Evolutionary conservation across 2,113 vertebrate genomes (phyloP).

Genomic region (Sula dactylatra): DNA sequence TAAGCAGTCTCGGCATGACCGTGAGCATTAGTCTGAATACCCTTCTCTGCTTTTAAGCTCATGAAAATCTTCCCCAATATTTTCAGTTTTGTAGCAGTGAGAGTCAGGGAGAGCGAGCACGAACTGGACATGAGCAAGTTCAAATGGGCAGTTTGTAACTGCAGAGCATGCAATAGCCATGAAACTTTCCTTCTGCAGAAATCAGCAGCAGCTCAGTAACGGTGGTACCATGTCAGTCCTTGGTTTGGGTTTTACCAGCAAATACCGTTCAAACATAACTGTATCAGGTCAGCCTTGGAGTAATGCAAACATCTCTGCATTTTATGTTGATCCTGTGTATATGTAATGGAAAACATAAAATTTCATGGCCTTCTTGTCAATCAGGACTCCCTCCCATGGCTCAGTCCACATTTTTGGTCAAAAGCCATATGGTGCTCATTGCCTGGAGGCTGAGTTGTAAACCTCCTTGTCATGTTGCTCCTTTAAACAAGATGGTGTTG

Average conservation of each 20-base stretch:
- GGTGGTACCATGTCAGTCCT: accelerated
- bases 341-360: neutral
- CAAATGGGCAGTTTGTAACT: neutral
- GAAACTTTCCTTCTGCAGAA: neutral
- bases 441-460: neutral
- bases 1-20: neutral
- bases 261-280: neutral
- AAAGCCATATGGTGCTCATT: neutral
- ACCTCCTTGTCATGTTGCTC: neutral
- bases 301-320: neutral
- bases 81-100: neutral
- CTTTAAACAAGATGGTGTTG: neutral
- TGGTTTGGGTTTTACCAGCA: neutral
- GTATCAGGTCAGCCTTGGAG: neutral
- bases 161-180: neutral
- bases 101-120: neutral
- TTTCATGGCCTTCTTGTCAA: neutral
- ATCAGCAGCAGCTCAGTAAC: neutral
- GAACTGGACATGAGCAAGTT: neutral
- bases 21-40: neutral
- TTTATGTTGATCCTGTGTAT: neutral
- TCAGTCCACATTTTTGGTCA: neutral
- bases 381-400: neutral
- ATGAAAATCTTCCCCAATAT: neutral
- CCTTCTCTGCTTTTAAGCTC: neutral